These are phyloP conservation scores for Aviceda subcristata DNA, from an alignment of 2,113 vertebrate genomes.

Conservation along the genomic window DNA sequence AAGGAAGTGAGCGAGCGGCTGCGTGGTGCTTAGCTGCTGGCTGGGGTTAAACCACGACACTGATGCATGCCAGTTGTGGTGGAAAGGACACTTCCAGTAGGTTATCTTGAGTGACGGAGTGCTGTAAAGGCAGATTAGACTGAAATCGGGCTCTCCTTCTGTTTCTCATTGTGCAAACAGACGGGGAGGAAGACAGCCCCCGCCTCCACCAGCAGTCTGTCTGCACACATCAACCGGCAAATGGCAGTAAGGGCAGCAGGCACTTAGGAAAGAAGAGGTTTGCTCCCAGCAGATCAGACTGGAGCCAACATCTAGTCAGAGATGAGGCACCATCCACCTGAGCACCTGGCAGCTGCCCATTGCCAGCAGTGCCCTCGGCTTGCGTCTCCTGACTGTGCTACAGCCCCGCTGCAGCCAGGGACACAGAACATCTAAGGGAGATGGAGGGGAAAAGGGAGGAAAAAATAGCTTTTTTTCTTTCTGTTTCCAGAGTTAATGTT, in stretches of 20 bases:
- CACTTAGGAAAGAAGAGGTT: not conserved
- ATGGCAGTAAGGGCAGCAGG: not conserved
- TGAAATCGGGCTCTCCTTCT: not conserved
- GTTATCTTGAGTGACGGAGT: not conserved
- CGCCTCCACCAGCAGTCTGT: not conserved
- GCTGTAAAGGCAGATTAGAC: not conserved
- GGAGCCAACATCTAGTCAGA: not conserved
- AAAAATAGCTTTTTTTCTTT: not conserved
- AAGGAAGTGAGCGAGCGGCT: too few species aligned
- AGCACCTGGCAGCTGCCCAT: not conserved
- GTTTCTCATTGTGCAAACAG: not conserved
- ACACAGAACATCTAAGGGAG: not conserved
- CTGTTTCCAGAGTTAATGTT: not conserved
- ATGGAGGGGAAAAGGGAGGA: not conserved
- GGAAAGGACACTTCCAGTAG: not conserved
- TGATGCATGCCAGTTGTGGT: not conserved
- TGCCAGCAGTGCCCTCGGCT: fast-evolving
- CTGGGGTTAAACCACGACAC: too few species aligned
- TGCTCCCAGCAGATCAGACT: not conserved
- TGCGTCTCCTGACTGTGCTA: not conserved
- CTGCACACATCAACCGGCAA: not conserved
- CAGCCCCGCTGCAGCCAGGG: fast-evolving
- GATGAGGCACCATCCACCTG: fast-evolving
- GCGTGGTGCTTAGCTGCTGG: too few species aligned
- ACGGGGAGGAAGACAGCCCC: not conserved